Conservation (phyloP, 2,113 vertebrate species). For the Nesoenas mayeri region DNA sequence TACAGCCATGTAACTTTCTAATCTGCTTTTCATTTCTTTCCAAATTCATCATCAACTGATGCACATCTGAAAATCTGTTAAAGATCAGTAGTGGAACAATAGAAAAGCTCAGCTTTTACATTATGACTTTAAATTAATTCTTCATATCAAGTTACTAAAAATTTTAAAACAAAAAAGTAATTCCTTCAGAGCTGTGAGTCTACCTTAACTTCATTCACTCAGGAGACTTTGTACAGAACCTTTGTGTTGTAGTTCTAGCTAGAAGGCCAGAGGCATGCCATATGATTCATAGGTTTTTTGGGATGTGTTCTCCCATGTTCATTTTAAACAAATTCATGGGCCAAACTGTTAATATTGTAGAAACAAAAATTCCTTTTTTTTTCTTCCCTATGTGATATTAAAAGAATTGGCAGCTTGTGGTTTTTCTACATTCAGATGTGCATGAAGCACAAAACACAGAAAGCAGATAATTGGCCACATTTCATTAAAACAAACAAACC, state of each 20-base stretch:
- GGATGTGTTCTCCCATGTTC: background rate
- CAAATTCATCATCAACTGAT: background rate
- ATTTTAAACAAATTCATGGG: background rate
- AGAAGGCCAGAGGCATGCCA: background rate
- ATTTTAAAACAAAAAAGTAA: background rate
- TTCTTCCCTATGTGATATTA: fast-evolving
- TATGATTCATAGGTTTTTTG: background rate
- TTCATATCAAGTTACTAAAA: background rate
- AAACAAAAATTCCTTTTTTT: background rate
- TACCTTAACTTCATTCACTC: background rate
- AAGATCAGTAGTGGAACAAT: background rate
- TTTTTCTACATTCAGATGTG: fast-evolving
- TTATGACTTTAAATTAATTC: background rate
- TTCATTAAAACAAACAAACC: background rate
- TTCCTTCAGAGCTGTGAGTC: background rate
- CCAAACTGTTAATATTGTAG: background rate
- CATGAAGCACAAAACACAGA: background rate
- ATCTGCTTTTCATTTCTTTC: background rate
- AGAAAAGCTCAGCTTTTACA: background rate
- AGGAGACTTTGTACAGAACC: background rate
- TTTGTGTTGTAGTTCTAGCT: background rate
- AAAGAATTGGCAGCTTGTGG: background rate
- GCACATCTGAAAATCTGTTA: background rate
- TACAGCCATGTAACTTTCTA: background rate
- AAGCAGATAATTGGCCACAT: background rate